Conservation (phyloP, 2,888 invertebrate genomes). For the Cosmia trapezina region DNA sequence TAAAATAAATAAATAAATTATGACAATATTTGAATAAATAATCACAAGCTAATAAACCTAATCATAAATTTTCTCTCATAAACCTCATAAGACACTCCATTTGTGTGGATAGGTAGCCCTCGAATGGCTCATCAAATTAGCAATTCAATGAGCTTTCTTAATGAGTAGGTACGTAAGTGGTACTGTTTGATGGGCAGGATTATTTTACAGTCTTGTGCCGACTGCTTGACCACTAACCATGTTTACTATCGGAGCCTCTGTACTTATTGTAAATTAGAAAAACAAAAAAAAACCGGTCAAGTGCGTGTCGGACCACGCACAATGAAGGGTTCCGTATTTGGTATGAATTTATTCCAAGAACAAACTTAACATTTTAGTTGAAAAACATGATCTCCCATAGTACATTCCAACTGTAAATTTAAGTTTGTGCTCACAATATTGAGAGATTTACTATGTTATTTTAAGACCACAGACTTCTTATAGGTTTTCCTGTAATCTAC, state of each 20-base stretch:
- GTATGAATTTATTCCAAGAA: too few relatives aligned
- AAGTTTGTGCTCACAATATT: too few relatives aligned
- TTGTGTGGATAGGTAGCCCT: constrained; percentile 47
- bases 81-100: constrained; percentile 29
- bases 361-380: too few relatives aligned
- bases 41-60: constrained; percentile 4
- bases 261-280: neutral
- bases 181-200: constrained; percentile 63
- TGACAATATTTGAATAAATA: constrained; percentile 23
- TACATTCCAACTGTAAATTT: too few relatives aligned
- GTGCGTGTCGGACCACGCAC: too few relatives aligned
- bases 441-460: too few relatives aligned
- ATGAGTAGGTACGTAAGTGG: constrained; percentile 73
- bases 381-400: too few relatives aligned
- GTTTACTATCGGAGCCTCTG: constrained; percentile 23
- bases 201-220: constrained; percentile 33
- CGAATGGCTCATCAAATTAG: constrained; percentile 62
- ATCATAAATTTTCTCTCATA: constrained; percentile 29
- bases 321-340: too few relatives aligned
- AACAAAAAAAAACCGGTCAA: too few relatives aligned
- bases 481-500: too few relatives aligned
- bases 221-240: constrained; percentile 33
- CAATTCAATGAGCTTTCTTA: constrained; percentile 78
- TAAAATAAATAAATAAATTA: constrained; percentile 8
- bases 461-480: too few relatives aligned